Evolutionary conservation across 2,797 vertebrate genomes (phyloP).

Genomic region (Tragopan temminckii): DNA sequence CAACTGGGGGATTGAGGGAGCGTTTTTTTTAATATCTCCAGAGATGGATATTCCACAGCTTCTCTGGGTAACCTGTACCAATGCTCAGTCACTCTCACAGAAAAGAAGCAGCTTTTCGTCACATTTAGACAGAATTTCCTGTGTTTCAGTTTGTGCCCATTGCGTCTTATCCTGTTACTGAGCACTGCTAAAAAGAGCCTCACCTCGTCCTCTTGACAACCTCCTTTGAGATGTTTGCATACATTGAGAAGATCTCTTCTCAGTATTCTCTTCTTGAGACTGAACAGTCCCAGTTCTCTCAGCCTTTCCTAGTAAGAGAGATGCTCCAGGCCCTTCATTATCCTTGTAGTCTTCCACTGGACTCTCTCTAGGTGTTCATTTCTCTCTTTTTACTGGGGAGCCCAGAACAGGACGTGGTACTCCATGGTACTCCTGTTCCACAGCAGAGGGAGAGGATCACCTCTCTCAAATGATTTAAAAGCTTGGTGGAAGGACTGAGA

Average conservation of each 20-base stretch:
- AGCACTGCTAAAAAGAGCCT: not conserved
- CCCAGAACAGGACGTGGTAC: not conserved
- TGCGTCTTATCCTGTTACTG: not conserved
- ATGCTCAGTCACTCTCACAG: not conserved
- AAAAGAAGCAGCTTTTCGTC: not conserved
- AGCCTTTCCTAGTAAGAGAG: not conserved
- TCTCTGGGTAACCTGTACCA: not conserved
- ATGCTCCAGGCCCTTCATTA: not conserved
- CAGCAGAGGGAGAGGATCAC: not conserved
- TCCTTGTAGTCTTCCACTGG: not conserved
- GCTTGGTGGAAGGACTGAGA: not conserved
- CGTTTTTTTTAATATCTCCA: not conserved
- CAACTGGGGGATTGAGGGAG: no score
- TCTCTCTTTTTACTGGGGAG: not conserved
- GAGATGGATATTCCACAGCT: not conserved
- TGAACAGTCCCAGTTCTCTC: not conserved
- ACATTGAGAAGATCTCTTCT: not conserved
- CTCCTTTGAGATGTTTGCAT: not conserved
- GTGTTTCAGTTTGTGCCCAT: not conserved
- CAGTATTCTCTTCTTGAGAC: not conserved
- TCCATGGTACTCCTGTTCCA: no score
- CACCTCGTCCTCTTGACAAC: not conserved
- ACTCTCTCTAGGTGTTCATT: not conserved
- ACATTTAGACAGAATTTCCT: not conserved
- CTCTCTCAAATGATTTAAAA: conserved; percentile 51